These are phyloP conservation scores for Melanocharis versteri DNA, from an alignment of 2,113 vertebrate species.

Conservation along the genomic window DNA sequence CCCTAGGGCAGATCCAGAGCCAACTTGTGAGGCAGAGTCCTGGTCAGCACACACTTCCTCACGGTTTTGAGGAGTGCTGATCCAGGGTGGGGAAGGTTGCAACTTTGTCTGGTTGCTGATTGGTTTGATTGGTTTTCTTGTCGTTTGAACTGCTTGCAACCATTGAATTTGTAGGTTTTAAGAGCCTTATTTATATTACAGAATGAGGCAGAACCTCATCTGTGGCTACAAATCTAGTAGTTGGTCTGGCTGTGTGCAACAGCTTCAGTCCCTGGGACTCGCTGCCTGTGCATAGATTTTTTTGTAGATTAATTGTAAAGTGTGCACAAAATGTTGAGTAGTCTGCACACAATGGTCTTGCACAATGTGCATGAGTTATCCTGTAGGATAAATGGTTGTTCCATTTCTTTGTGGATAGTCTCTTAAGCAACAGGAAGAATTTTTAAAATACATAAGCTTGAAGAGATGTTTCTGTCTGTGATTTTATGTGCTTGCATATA, in stretches of 20 bases:
- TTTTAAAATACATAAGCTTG: background rate
- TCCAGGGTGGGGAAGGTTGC: background rate
- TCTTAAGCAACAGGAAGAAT: background rate
- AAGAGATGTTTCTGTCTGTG: background rate
- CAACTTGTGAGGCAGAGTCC: background rate
- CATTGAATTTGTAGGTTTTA: background rate
- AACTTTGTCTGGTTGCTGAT: background rate
- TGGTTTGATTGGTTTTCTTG: background rate
- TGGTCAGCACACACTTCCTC: background rate
- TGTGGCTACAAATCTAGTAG: background rate
- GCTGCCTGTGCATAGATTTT: background rate
- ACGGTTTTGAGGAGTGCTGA: background rate
- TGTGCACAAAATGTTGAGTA: background rate
- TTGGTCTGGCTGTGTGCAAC: background rate
- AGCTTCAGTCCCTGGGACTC: background rate
- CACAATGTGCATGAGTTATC: background rate
- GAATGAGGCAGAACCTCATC: background rate
- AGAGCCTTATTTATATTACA: background rate
- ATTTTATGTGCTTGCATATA: background rate
- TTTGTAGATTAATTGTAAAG: background rate
- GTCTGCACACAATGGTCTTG: background rate
- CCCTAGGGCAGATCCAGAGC: background rate
- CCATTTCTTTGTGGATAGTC: background rate
- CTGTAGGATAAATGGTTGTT: background rate
- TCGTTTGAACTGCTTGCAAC: background rate